Percentiles rank a stretch among this genome's conserved stretches.
Evolutionary conservation across 1,140 invertebrate species (phyloP).

Genomic region (Drosophila albomicans): DNA sequence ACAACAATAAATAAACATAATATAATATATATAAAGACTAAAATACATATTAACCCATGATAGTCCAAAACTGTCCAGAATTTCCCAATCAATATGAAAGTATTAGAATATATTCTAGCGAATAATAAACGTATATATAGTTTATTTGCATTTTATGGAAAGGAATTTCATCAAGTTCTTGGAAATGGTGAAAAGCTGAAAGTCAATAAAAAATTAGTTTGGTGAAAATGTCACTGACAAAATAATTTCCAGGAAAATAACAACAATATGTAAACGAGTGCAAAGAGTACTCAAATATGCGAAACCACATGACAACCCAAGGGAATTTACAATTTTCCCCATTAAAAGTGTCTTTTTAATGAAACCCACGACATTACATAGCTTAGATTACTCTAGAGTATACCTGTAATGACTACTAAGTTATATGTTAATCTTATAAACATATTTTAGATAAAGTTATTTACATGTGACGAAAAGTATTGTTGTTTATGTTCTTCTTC

Average conservation of each 20-base stretch:
- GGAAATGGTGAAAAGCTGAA: neutral
- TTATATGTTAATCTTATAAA: no score
- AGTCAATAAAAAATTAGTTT: neutral
- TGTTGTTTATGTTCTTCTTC: neutral
- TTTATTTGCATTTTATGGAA: no score
- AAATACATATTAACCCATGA: neutral
- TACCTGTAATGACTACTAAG: no score
- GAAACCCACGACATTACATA: neutral
- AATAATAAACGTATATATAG: no score
- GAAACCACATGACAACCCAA: neutral
- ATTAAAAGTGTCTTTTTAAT: no score
- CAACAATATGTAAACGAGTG: neutral
- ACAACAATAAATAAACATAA: neutral
- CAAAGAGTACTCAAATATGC: neutral
- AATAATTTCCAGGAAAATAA: neutral
- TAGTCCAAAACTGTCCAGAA: neutral
- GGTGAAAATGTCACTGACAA: neutral
- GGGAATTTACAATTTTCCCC: constrained; percentile 5
- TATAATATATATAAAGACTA: neutral
- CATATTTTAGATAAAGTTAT: no score
- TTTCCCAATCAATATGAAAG: constrained; percentile 1
- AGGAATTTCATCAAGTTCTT: neutral
- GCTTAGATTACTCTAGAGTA: neutral
- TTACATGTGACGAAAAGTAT: no score
- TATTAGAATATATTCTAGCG: neutral